Conservation (phyloP, 2,888 invertebrate genomes). For the Parascotia fuliginaria region DNA sequence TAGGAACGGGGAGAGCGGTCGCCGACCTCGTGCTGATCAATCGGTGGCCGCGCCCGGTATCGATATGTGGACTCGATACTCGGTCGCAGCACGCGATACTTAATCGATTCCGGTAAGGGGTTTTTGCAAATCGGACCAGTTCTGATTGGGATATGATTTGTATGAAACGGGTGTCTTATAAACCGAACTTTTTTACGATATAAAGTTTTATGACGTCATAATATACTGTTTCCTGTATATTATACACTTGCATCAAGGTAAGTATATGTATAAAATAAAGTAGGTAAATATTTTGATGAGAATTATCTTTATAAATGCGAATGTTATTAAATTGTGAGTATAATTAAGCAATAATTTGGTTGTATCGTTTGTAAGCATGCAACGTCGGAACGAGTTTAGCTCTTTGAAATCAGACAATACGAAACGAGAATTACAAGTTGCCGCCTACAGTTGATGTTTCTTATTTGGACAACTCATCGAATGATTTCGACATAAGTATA, state of each 20-base stretch:
- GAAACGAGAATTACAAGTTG: conserved; percentile 36
- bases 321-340: conserved; percentile 11
- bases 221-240: not conserved
- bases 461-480: conserved; percentile 7
- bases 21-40: conserved; percentile 79
- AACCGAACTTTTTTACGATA: not conserved
- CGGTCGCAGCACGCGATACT: conserved; percentile 47
- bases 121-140: conserved; percentile 37
- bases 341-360: conserved; percentile 40
- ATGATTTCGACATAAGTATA: not conserved
- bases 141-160: conserved; percentile 39
- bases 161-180: conserved; percentile 14
- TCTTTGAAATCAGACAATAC: conserved; percentile 27
- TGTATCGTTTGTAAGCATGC: conserved; percentile 30
- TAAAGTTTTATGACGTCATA: not conserved
- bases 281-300: not conserved
- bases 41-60: conserved; percentile 71
- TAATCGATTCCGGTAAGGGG: conserved; percentile 42
- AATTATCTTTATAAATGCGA: not conserved
- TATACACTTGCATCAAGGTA: not conserved
- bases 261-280: not conserved
- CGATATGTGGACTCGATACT: conserved; percentile 51
- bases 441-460: conserved; percentile 18
- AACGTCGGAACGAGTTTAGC: conserved; percentile 29
- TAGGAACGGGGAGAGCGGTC: conserved; percentile 82